phyloP scores from a whole-genome alignment of 2,888 invertebrate species.

The Stenoptilia bipunctidactyla region DNA sequence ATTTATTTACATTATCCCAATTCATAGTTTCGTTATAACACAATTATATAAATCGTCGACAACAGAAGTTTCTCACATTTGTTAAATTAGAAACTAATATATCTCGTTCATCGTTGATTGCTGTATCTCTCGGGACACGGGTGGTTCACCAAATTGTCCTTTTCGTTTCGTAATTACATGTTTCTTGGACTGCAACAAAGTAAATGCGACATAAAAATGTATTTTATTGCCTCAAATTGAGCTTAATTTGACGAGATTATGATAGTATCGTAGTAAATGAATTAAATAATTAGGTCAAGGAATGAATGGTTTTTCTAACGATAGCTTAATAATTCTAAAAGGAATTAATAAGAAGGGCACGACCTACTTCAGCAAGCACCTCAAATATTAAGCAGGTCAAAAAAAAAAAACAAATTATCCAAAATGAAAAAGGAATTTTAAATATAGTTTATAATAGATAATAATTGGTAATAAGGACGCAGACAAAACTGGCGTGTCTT shows the following conservation, averaged over 20 bases:
- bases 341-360: no score
- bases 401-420: no score
- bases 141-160: slow-evolving; percentile 12
- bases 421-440: no score
- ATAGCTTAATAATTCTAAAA: not conserved
- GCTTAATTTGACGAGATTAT: slow-evolving; percentile 53
- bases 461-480: no score
- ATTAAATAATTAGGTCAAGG: slow-evolving; percentile 24
- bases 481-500: no score
- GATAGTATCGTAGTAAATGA: slow-evolving; percentile 48
- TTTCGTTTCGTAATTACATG: slow-evolving; percentile 47
- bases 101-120: slow-evolving; percentile 18
- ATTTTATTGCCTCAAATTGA: slow-evolving; percentile 66
- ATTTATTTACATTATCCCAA: no score
- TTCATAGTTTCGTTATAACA: slow-evolving; percentile 9
- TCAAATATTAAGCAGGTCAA: no score
- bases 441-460: no score
- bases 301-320: slow-evolving; percentile 30
- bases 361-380: no score
- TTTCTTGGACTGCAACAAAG: slow-evolving; percentile 50
- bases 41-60: no score
- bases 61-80: no score
- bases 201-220: slow-evolving; percentile 67
- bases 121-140: slow-evolving; percentile 9
- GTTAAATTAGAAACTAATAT: slow-evolving; percentile 10